These are phyloP conservation scores for Ormyrus nitidulus DNA, from an alignment of 2,888 invertebrate genomes.

Conservation along the genomic window DNA sequence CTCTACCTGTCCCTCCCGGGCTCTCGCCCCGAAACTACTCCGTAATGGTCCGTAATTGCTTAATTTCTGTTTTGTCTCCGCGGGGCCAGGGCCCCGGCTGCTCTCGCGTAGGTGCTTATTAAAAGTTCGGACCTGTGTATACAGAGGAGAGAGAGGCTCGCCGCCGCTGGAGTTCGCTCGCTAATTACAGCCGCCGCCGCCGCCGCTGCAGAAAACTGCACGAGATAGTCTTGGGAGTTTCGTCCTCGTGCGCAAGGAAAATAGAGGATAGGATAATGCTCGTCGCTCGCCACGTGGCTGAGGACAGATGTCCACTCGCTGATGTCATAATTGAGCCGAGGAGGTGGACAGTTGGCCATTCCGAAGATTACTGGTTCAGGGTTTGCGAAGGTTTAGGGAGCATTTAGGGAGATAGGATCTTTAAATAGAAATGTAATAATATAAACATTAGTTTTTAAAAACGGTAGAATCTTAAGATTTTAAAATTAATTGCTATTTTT, in stretches of 20 bases:
- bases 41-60: slow-evolving; percentile 68
- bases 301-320: background rate
- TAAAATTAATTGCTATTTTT: no score
- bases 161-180: slow-evolving; percentile 31
- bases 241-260: no score
- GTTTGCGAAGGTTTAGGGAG: background rate
- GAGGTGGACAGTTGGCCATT: background rate
- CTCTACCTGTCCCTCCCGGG: slow-evolving; percentile 7
- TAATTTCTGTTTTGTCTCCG: slow-evolving; percentile 67
- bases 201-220: background rate
- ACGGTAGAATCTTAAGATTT: no score
- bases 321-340: background rate
- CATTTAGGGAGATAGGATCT: no score
- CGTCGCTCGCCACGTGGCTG: background rate
- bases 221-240: no score
- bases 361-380: background rate
- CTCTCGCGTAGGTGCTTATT: slow-evolving; percentile 56
- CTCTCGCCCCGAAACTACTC: slow-evolving; percentile 60
- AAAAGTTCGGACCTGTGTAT: slow-evolving; percentile 48
- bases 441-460: no score
- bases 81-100: background rate
- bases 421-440: no score
- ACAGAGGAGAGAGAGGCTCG: background rate
- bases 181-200: slow-evolving; percentile 37
- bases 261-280: no score